phyloP scores from a whole-genome alignment of 2,888 invertebrate species.

The Temnothorax ravouxi region DNA sequence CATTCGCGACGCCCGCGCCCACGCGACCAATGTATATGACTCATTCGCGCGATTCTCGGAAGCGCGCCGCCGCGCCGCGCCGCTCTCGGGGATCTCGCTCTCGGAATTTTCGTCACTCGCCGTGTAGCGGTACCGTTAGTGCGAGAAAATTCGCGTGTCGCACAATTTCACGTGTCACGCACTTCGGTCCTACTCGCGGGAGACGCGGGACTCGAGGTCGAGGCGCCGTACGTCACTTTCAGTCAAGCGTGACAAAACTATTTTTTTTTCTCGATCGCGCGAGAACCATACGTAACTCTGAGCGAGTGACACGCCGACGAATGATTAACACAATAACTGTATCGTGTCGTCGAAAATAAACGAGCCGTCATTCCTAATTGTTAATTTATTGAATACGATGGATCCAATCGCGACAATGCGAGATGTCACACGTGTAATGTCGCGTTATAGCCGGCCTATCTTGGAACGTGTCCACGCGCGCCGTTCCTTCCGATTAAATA shows the following conservation, averaged over 20 bases:
- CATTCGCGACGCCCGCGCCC: conserved; percentile 73
- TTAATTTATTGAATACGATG: neutral
- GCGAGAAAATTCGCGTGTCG: conserved; percentile 23
- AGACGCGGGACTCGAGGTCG: neutral
- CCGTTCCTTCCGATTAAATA: neutral
- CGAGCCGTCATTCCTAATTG: neutral
- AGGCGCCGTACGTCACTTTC: neutral
- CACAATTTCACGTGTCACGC: neutral
- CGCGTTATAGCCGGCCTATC: neutral
- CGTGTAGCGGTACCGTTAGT: conserved; percentile 43
- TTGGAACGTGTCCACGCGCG: neutral
- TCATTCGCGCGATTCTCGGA: conserved; percentile 76
- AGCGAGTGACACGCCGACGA: neutral
- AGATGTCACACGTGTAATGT: neutral
- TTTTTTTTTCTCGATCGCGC: neutral
- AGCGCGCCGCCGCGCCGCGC: conserved; percentile 62
- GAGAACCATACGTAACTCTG: neutral
- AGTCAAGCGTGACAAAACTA: neutral
- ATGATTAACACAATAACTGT: neutral
- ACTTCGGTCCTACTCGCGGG: neutral
- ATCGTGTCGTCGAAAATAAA: neutral
- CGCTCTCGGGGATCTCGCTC: conserved; percentile 49
- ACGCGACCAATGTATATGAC: conserved; percentile 75
- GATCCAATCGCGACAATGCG: neutral
- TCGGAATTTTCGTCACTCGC: conserved; percentile 58